These are phyloP conservation scores for Argentina silus DNA, from an alignment of 2,797 vertebrate genomes.

Conservation along the genomic window DNA sequence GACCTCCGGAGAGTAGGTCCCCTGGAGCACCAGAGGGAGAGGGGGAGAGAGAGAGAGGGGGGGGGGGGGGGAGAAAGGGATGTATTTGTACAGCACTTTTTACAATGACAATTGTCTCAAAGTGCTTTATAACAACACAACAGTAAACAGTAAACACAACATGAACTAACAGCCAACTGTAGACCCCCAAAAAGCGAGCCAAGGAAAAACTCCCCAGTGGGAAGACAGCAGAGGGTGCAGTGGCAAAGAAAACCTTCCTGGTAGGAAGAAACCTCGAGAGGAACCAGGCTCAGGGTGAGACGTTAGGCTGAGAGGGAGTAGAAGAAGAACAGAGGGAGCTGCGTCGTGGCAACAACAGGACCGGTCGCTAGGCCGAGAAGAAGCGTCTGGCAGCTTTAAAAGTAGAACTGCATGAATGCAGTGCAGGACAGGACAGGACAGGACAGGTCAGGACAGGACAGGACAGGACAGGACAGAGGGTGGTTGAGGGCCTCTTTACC, in stretches of 20 bases:
- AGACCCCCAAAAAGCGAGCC: too few species aligned
- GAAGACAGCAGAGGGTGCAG: not conserved
- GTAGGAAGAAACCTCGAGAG: too few species aligned
- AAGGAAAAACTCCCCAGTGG: not conserved
- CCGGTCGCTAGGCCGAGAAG: not conserved
- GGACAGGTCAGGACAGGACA: not conserved
- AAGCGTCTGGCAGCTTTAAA: not conserved
- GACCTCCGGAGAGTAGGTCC: conserved; percentile 60
- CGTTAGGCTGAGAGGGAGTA: too few species aligned
- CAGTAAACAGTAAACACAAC: not conserved
- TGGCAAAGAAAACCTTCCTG: too few species aligned
- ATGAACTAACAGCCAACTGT: too few species aligned
- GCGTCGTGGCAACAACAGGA: too few species aligned
- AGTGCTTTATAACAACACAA: not conserved
- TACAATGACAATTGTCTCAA: not conserved
- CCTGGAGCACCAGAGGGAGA: conserved; percentile 35
- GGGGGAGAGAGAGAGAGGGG: not conserved
- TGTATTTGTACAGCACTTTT: not conserved
- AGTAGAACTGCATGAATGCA: not conserved
- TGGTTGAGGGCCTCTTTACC: conserved; percentile 54
- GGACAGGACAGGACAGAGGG: not conserved
- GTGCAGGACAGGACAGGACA: not conserved
- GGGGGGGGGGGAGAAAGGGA: not conserved
- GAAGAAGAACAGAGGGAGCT: not conserved
- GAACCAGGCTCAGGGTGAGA: not conserved